These are phyloP conservation scores for Lophochroa leadbeateri DNA, from an alignment of 2,113 vertebrate species.

Conservation along the genomic window DNA sequence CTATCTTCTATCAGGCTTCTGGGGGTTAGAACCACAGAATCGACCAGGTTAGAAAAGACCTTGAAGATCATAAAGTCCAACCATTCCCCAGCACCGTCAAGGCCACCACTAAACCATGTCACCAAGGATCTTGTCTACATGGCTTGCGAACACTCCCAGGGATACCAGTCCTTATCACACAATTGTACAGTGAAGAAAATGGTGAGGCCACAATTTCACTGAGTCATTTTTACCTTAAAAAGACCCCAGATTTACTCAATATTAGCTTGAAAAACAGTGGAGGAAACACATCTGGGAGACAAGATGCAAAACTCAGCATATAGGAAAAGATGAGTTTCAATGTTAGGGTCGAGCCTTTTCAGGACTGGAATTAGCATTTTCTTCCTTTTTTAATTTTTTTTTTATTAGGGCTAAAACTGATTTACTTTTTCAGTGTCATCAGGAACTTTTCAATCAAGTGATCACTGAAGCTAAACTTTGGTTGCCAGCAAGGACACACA, in stretches of 20 bases:
- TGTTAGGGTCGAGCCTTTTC: neutral
- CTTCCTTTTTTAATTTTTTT: neutral
- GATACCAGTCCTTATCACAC: neutral
- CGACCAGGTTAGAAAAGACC: neutral
- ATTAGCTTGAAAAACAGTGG: neutral
- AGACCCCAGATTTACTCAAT: fast-evolving
- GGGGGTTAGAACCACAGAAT: neutral
- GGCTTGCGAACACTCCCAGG: neutral
- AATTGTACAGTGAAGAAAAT: neutral
- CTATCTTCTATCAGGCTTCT: neutral
- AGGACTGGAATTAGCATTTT: neutral
- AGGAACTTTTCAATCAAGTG: neutral
- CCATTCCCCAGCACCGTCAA: neutral
- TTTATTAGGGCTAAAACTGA: neutral
- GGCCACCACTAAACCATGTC: neutral
- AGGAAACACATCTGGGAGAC: neutral
- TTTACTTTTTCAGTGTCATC: neutral
- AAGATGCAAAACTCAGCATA: neutral
- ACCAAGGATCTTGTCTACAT: neutral
- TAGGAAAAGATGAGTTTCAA: neutral
- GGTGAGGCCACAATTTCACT: neutral
- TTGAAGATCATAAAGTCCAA: neutral
- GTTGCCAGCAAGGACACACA: neutral
- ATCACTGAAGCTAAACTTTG: neutral
- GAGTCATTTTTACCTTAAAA: neutral